phyloP scores from a whole-genome alignment of 2,888 invertebrate species.

The Heterodera filipjevi region DNA sequence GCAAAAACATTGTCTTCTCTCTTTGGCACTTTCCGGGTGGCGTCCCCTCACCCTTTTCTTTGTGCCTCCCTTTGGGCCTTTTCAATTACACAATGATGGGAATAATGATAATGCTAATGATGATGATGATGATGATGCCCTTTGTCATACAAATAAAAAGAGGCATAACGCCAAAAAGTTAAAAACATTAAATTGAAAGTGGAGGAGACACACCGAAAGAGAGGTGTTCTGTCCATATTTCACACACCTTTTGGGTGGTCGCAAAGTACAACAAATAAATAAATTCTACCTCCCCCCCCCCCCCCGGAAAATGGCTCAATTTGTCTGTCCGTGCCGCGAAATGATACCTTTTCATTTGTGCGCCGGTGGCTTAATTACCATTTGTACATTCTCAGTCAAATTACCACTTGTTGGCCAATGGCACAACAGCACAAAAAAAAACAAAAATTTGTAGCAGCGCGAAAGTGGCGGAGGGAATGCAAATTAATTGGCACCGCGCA shows the following conservation, averaged over 20 bases:
- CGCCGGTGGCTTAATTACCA: neutral
- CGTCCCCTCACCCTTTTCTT: neutral
- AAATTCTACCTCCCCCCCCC: too few relatives aligned
- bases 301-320: neutral
- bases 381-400: neutral
- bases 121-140: conserved; percentile 2
- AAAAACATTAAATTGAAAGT: neutral
- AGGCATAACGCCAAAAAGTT: neutral
- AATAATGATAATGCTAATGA: too few relatives aligned
- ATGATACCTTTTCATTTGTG: neutral
- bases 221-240: neutral
- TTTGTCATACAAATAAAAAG: neutral
- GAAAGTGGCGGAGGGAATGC: neutral
- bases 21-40: neutral
- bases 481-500: neutral
- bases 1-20: neutral
- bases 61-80: neutral
- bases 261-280: neutral
- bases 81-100: too few relatives aligned
- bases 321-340: neutral
- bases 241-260: neutral
- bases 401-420: neutral
- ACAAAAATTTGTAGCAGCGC: neutral
- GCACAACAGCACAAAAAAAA: too few relatives aligned
- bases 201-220: neutral